Percentiles rank a stretch among this genome's conserved stretches.
Conservation (phyloP, 2,888 invertebrate species). For the Agrilus mali region DNA sequence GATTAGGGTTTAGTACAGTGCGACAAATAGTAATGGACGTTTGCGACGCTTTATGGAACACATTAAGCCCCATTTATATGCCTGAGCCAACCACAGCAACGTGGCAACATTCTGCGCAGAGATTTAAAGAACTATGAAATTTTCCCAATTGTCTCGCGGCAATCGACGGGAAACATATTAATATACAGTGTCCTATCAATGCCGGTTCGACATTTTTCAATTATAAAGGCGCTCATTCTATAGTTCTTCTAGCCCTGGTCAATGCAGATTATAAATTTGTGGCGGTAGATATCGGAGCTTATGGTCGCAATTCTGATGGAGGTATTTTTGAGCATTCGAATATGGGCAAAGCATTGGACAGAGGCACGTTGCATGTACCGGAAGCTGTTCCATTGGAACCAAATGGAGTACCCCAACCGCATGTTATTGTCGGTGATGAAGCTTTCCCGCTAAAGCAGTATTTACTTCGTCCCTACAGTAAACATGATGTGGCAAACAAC, state of each 20-base stretch:
- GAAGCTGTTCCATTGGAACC: neutral
- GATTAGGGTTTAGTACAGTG: conserved; percentile 17
- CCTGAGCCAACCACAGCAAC: conserved; percentile 12
- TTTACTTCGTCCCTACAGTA: conserved; percentile 4
- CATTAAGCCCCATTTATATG: conserved; percentile 15
- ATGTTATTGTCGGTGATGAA: conserved; percentile 4
- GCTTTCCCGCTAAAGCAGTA: conserved; percentile 6
- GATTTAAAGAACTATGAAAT: conserved; percentile 11
- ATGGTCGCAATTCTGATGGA: conserved; percentile 6
- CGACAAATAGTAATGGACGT: conserved; percentile 18
- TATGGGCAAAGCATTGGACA: neutral
- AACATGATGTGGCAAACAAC: conserved; percentile 1
- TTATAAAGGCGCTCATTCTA: conserved; percentile 12
- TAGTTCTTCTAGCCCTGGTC: conserved; percentile 12
- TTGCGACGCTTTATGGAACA: conserved; percentile 17
- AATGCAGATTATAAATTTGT: conserved; percentile 12
- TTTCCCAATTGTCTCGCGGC: conserved; percentile 11
- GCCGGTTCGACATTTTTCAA: conserved; percentile 6
- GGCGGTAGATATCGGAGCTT: conserved; percentile 9
- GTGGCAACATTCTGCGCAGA: conserved; percentile 13
- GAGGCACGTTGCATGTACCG: conserved; percentile 3
- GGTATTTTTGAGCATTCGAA: neutral
- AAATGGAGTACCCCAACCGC: conserved; percentile 4
- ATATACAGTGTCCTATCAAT: conserved; percentile 8
- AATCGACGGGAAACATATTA: conserved; percentile 8